phyloP scores from a whole-genome alignment of 53 echinoderm and acorn worm species.

The Pentamera pediparva region DNA sequence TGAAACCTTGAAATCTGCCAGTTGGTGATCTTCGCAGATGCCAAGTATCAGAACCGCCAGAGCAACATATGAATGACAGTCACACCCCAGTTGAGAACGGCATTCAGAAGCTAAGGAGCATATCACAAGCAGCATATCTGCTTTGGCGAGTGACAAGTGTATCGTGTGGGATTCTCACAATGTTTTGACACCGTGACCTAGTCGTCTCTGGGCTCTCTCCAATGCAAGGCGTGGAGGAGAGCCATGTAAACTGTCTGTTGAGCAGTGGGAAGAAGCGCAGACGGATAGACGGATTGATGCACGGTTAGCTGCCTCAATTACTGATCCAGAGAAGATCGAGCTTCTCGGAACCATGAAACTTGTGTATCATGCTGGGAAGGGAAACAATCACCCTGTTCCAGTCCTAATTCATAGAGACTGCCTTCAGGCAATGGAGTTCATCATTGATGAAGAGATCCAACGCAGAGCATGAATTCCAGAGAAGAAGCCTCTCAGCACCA shows the following conservation, averaged over 20 bases:
- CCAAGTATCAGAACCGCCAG: slow-evolving; percentile 29
- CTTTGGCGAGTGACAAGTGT: slow-evolving; percentile 14
- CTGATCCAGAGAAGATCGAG: slow-evolving; percentile 46
- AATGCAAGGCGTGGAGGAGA: slow-evolving; percentile 69
- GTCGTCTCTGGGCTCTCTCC: too few relatives aligned
- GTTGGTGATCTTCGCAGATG: slow-evolving; percentile 47
- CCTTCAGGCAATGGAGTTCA: slow-evolving; percentile 35
- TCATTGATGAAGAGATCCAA: too few relatives aligned
- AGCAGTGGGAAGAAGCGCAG: slow-evolving; percentile 61
- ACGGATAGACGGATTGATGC: slow-evolving; percentile 51
- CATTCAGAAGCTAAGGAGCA: too few relatives aligned
- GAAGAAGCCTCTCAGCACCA: too few relatives aligned
- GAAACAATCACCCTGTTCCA: slow-evolving; percentile 48
- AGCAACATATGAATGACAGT: slow-evolving; percentile 42
- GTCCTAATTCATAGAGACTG: slow-evolving; percentile 52
- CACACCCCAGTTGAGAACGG: too few relatives aligned
- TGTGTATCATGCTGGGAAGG: slow-evolving; percentile 56
- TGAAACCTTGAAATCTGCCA: slow-evolving; percentile 45
- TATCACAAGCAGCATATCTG: not conserved
- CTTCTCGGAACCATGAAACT: slow-evolving; percentile 41
- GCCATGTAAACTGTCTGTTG: slow-evolving; percentile 37
- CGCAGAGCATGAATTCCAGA: too few relatives aligned
- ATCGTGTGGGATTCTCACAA: slow-evolving; percentile 24
- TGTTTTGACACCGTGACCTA: slow-evolving; percentile 12
- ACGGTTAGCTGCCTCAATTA: not conserved